Evolutionary conservation across 1,140 invertebrate species (phyloP), one percentile per base, ranked within the genome.

Genomic region (Drosophila asahinai): DNA sequence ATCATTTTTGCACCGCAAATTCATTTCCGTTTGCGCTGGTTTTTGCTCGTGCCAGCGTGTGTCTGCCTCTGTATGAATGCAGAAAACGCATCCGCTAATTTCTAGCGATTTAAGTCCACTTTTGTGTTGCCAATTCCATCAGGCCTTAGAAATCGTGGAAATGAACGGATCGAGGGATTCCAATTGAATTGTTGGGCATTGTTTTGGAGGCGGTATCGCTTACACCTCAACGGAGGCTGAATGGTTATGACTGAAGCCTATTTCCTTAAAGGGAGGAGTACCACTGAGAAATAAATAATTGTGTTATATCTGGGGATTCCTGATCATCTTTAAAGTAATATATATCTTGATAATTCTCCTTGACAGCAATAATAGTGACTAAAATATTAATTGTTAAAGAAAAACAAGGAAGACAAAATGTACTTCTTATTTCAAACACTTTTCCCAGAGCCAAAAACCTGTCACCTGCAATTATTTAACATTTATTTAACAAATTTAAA

Each of bases 1-100:
- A 89, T 90, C 86, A 84, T 84, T 90, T 75, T 89, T 81, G 86
- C 81, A 77, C 81, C 86, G 71, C 77, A 81, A 89, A 90, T 89
- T 89, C 78, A 89, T 89, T 89, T 89, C 86, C 84, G 81, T 58
- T 87, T 77, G 73, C 40, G 42, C 75, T 79, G 54, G 43, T 67
- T 86, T 71, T 54, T 54, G 45, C 25, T 60, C 36, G 12, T 60
- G 38, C 64, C 47, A 36, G 55, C 15, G 51, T 40, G 12, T 60
- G 38, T 60, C 47, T 42, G 55, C 12, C 17, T 55, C 52, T 63
- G 63, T 55, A 45, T 74, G 40, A 67, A 54, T 62, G 63, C 77
- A 71, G 77, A 74, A 40, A 40, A 83, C 77, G 72, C 73, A 67
- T 66, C 51, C 62, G 66, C 84, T 89, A 87, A 87, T 87, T 89